Conservation (phyloP, 2,113 vertebrate species). For the Lontra canadensis region DNA sequence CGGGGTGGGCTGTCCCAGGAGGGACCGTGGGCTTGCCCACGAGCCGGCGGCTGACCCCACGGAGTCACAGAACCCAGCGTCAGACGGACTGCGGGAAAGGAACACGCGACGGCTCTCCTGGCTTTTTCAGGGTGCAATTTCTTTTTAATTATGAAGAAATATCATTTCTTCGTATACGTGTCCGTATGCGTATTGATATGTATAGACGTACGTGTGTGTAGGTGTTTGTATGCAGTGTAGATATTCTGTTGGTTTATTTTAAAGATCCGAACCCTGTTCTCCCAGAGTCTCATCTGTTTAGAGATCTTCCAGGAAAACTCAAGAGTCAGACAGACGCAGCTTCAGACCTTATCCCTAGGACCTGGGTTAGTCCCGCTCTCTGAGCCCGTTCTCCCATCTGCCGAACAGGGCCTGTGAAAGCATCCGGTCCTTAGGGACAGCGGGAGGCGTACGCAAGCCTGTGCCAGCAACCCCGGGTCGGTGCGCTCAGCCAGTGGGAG, state of each 20-base stretch:
- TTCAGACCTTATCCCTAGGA: no score
- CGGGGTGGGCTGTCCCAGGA: not conserved
- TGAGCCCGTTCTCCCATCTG: not conserved
- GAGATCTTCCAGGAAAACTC: not conserved
- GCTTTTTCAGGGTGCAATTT: not conserved
- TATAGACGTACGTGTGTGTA: rapidly evolving
- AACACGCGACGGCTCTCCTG: not conserved
- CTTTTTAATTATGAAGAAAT: not conserved
- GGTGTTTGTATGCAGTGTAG: rapidly evolving
- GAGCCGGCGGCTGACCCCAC: rapidly evolving
- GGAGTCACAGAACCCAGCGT: rapidly evolving
- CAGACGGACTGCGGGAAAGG: no score
- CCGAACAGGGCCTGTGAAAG: not conserved
- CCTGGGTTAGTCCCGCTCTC: not conserved
- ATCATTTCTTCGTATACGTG: not conserved
- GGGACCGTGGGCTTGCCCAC: rapidly evolving
- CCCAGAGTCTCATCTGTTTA: not conserved
- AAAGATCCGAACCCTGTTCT: not conserved
- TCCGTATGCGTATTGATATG: no score
- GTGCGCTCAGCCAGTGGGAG: rapidly evolving
- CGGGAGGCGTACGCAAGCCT: no score
- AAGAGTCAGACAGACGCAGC: not conserved
- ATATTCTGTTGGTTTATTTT: not conserved
- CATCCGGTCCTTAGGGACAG: not conserved
- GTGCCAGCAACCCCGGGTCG: not conserved